Evolutionary conservation across 2,797 vertebrate genomes (phyloP), one percentile per base, ranked within the genome.

Genomic region (Ctenosaura bakeri): DNA sequence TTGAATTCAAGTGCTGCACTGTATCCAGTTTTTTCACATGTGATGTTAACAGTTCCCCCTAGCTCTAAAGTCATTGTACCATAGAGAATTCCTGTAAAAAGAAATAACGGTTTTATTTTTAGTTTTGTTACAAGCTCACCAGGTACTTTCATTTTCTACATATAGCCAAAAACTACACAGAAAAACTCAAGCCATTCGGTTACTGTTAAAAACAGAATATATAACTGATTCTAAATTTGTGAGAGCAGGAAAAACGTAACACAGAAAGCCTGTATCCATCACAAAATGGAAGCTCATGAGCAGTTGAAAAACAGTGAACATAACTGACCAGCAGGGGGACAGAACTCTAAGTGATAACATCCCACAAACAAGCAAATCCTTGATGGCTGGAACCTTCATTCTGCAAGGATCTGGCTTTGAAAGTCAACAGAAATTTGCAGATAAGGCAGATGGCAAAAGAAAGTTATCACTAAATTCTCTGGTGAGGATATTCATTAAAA

Each of bases 61-160:
- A 99, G 98, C 93, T 99, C 99, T 96, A 99, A 97, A 18, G 99
- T 99, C 99, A 99, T 98, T 91, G 99, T 99, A 85, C 99, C 99
- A 56, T 99, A 99, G 56, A 99, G 97, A 96, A 99, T 99, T 87
- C 99, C 99, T 99, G 88, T 35, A 93, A 56, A 66, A 92, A 87
- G 90, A 76, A 83, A 18, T 29, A 13, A 1, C 54, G 16, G 18
- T 14, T 66, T 69, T 88, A 64, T 56, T 83, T 82, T 14, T 66
- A 66, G 46, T 8, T 78, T 78, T 74, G 56, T 54, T 42, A 8
- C 1, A 29, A 73, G 74, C 83, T 74, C 52, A 90, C 35, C 0
- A 0, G 76, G 6, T 56, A 24, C 20, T 92, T 91, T 35, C 10
- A 42, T 52, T 79, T 87, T 89, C 52, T 87, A 87, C 18, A 78